A percentile compares a stretch with the other conserved stretches of the same genome.
Conservation (phyloP, 1,140 invertebrate genomes). For the Drosophila kanapiae region DNA sequence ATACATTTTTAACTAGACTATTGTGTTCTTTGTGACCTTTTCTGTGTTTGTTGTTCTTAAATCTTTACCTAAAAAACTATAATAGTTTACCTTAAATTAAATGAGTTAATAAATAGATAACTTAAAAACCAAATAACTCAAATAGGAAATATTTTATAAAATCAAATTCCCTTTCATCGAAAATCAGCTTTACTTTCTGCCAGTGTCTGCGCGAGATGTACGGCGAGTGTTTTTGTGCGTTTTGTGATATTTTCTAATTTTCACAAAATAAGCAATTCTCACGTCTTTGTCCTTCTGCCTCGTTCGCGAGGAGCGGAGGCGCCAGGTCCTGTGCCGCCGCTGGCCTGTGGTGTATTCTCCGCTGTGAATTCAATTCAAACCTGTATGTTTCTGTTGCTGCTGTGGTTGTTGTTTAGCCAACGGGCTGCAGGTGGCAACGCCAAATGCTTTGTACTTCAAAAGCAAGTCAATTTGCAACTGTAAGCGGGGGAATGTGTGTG, state of each 20-base stretch:
- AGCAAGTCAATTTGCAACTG: conserved; percentile 70
- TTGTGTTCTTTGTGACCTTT: too few relatives aligned
- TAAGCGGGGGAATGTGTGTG: conserved; percentile 30
- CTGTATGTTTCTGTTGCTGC: conserved; percentile 5
- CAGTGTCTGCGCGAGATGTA: conserved; percentile 3
- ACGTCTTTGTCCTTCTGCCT: conserved; percentile 66
- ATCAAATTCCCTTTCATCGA: too few relatives aligned
- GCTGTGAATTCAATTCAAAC: conserved; percentile 69
- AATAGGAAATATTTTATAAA: too few relatives aligned
- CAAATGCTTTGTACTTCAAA: conserved; percentile 79
- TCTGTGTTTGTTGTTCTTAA: too few relatives aligned
- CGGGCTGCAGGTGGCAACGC: conserved; percentile 61
- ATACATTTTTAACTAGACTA: too few relatives aligned
- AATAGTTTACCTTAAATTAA: too few relatives aligned
- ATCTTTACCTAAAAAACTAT: too few relatives aligned
- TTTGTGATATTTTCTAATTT: conserved; percentile 79
- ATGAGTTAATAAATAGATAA: too few relatives aligned
- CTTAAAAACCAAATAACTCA: background rate
- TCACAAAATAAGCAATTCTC: conserved; percentile 82
- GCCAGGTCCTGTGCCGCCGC: conserved; percentile 35
- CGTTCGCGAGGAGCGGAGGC: conserved; percentile 4
- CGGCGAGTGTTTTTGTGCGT: conserved; percentile 43
- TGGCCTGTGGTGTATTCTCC: conserved; percentile 46
- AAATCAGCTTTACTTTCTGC: background rate
- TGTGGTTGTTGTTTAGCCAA: conserved; percentile 68